phyloP scores from a whole-genome alignment of 2,797 vertebrate species.

The Aselliscus stoliczkanus region DNA sequence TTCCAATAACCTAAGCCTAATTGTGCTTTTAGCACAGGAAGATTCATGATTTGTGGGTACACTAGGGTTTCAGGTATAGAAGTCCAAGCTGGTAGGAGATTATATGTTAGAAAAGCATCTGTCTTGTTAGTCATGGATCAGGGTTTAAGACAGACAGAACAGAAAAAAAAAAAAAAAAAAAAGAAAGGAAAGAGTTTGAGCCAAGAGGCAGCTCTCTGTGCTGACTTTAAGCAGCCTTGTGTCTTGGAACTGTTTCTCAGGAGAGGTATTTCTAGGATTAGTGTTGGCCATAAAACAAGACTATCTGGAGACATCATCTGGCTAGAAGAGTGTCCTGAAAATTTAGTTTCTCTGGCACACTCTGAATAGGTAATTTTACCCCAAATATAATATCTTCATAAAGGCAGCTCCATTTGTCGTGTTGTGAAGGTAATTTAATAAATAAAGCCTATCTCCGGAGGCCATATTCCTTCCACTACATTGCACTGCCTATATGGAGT shows the following conservation, averaged over 20 bases:
- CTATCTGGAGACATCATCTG: background rate
- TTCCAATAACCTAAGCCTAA: background rate
- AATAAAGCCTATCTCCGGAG: background rate
- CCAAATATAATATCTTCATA: background rate
- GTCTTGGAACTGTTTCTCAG: background rate
- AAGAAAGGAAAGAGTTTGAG: background rate
- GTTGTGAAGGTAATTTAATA: slow-evolving; percentile 5
- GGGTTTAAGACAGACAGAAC: background rate
- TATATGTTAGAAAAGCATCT: background rate
- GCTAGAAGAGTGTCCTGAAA: background rate
- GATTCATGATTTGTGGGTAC: background rate
- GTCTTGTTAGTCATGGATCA: background rate
- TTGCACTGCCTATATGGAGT: background rate
- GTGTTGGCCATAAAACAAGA: background rate
- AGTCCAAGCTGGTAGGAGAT: background rate
- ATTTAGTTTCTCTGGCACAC: background rate
- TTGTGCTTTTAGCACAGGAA: background rate
- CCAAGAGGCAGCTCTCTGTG: background rate
- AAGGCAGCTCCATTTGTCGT: background rate
- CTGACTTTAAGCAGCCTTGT: background rate
- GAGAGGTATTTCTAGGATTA: background rate
- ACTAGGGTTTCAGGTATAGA: background rate
- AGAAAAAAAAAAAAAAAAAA: background rate
- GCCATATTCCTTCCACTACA: background rate
- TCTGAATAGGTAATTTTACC: background rate